phyloP scores from a whole-genome alignment of 2,113 vertebrate genomes.

The Malaclemys terrapin region DNA sequence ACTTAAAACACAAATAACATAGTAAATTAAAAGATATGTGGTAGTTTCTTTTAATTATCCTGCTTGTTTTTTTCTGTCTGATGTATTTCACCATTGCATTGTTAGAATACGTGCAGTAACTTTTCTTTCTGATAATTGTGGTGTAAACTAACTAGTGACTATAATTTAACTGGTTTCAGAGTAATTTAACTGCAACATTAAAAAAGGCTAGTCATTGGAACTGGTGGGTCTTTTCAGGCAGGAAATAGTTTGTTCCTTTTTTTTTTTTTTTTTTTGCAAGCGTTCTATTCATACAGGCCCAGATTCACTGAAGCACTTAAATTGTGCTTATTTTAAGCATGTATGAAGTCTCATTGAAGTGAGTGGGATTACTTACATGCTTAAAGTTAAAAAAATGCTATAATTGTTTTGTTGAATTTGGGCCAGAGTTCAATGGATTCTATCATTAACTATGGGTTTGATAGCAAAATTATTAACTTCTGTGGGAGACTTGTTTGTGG shows the following conservation, averaged over 20 bases:
- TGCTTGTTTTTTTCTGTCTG: not conserved
- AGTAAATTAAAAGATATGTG: not conserved
- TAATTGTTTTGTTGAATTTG: not conserved
- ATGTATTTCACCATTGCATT: not conserved
- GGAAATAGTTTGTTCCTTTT: not conserved
- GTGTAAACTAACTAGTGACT: constrained; percentile 7
- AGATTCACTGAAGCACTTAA: not conserved
- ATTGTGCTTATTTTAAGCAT: not conserved
- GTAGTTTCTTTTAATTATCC: not conserved
- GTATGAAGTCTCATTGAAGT: not conserved
- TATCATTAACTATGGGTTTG: not conserved
- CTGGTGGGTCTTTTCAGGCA: not conserved
- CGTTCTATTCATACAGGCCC: not conserved
- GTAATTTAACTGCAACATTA: not conserved
- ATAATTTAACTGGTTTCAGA: not conserved
- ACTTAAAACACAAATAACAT: not conserved
- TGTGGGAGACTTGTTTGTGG: not conserved
- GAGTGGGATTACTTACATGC: not conserved
- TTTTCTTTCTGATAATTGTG: not conserved
- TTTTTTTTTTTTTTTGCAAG: not conserved
- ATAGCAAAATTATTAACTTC: not conserved
- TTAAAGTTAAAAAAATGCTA: not conserved
- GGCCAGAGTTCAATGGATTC: not conserved
- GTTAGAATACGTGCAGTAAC: not conserved
- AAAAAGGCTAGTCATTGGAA: not conserved